Base-by-base conservation (phyloP, 2,113 vertebrate species). In the Dicentrarchus labrax region DNA sequence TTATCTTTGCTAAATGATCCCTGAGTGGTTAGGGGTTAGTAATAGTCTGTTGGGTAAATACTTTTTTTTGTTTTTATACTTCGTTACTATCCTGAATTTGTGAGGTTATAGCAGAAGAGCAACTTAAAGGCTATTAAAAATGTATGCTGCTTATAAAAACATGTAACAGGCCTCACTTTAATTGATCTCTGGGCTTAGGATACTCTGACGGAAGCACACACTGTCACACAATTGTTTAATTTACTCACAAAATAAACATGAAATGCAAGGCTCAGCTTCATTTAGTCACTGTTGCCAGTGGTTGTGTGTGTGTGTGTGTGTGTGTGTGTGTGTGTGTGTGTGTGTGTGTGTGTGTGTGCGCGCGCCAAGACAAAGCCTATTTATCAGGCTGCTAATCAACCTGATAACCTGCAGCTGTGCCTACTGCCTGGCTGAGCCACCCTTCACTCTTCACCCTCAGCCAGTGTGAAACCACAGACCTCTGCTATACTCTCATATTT, bases 311-410 rank as follows among this genome's bases (percentile, higher is more conserved):
- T 16, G 39, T 51, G 39, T 30, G 1, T 30, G 1, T 30, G 30
- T 30, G 30, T 30, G 30, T 30, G 30, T 30, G 30, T 30, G 30
- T 30, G n/a, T n/a, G n/a, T 68, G 36, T 76, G 56, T 62, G 30
- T 64, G 62, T 16, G 39, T 51, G 39, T 30, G 1, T 30, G 1
- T 30, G 30, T 30, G 30, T 30, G 30, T 30, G 30, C 4, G 30
- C 4, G 30, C 4, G 80, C 71, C 70, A 71, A 69, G 51, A 76
- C 19, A 76, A 78, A 80, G 64, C 48, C 59, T 50, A 71, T 85
- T 88, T 90, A 86, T 92, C 91, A 86, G 84, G 53, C 71, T 87
- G 74, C 85, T 90, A 86, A 93, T 91, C 88, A 90, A 81, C 84
- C 82, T 85, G 87, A 89, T 87, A 89, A 88, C 90, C 76, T 85